phyloP scores from a whole-genome alignment of 37 sponge, comb jelly and placozoan species.

The Diacarnus erythraeanus region DNA sequence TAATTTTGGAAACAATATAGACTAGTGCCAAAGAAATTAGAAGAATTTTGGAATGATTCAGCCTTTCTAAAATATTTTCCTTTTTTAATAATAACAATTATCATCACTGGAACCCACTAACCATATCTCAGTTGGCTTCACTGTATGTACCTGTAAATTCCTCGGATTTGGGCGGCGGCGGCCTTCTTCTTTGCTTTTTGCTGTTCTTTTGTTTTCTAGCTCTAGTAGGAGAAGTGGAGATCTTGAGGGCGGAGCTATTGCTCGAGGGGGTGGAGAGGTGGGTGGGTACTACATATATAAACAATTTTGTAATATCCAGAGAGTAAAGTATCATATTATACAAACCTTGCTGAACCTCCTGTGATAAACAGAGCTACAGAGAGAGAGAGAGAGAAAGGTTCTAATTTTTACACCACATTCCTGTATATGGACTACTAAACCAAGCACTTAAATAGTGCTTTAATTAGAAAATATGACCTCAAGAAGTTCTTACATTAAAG shows the following conservation, averaged over 20 bases:
- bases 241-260: background rate
- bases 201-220: background rate
- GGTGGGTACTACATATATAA: background rate
- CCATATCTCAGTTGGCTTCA: too few relatives aligned
- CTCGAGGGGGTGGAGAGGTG: background rate
- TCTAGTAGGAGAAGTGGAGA: background rate
- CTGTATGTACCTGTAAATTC: constrained; percentile 11
- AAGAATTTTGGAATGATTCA: too few relatives aligned
- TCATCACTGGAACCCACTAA: too few relatives aligned
- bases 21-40: too few relatives aligned
- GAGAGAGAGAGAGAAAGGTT: background rate
- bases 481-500: constrained; percentile 24
- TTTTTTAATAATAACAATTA: too few relatives aligned
- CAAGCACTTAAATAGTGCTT: background rate
- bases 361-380: background rate
- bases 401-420: too few relatives aligned
- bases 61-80: too few relatives aligned
- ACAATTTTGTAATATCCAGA: background rate
- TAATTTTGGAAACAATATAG: too few relatives aligned
- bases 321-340: background rate
- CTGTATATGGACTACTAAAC: too few relatives aligned
- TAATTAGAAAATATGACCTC: background rate
- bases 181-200: too few relatives aligned
- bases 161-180: constrained; percentile 2
- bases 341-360: too few relatives aligned